These are phyloP conservation scores for Miniopterus natalensis DNA, from an alignment of 2,113 vertebrate species.

Conservation along the genomic window DNA sequence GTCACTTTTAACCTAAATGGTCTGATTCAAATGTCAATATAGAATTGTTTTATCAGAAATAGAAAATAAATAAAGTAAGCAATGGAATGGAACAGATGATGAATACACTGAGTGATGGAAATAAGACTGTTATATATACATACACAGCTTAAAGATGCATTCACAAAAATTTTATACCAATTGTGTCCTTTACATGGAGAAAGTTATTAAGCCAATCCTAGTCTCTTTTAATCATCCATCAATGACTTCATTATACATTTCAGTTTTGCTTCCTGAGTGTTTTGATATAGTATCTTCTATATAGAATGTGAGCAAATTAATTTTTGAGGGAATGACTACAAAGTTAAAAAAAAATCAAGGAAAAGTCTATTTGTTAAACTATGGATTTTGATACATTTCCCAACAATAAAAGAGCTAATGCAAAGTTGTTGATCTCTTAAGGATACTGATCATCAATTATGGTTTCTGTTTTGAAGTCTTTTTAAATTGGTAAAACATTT, in stretches of 20 bases:
- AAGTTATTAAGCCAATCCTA: background rate
- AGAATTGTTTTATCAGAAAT: slow-evolving; percentile 79
- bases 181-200: slow-evolving; percentile 20
- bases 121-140: slow-evolving; percentile 55
- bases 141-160: slow-evolving; percentile 69
- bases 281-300: background rate
- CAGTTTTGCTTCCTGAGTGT: slow-evolving; percentile 20
- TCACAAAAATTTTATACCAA: slow-evolving; percentile 82
- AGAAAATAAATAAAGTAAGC: slow-evolving; percentile 61
- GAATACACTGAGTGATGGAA: slow-evolving; percentile 57
- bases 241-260: background rate
- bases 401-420: background rate
- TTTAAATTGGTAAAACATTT: background rate
- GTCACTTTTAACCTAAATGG: background rate
- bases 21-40: background rate
- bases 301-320: background rate
- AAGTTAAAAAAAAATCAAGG: background rate
- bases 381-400: slow-evolving; percentile 5
- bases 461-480: slow-evolving; percentile 5
- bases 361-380: background rate
- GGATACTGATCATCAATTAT: background rate
- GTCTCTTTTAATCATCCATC: background rate
- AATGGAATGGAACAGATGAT: slow-evolving; percentile 67
- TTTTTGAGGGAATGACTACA: background rate
- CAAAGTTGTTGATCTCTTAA: background rate